Base-by-base conservation (phyloP, 2,113 vertebrate genomes). In the Centrocercus urophasianus region DNA sequence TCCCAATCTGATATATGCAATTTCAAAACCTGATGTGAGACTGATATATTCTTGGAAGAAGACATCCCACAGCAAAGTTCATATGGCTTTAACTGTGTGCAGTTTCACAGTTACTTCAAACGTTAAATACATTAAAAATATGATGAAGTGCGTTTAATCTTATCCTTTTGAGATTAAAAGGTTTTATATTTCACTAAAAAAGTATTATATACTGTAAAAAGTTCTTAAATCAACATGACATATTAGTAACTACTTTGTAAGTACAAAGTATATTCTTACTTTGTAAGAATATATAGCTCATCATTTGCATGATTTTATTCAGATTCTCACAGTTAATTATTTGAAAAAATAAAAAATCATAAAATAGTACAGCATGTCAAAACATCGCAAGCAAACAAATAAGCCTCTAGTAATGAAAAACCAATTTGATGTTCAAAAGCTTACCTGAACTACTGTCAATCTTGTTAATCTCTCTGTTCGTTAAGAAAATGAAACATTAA, bases 81-180 rank as follows among this genome's bases (percentile, higher is more conserved):
- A 42, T 6, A 61, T 11, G n/a, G 5, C 7, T 84, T 73, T 27
- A 74, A 16, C 21, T 64, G 52, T 11, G 3, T 56, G 25, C 3
- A 69, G 32, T 67, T 78, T 60, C 24, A 78, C 1, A 14, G 56
- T 30, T 82, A 25, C 5, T 78, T 76, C 71, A 71, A 59, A 54
- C 4, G 47, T 2, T 15, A 27, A 42, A 82, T 64, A 52, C 0
- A 10, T 19, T 18, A 21, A 14, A 36, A 60, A 63, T 2, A 8
- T 36, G 14, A 43, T 38, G 2, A 71, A 61, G 65, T 24, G 20
- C 1, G 5, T 25, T 84, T 84, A 47, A 0, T 1, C 2, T 4
- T 52, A 40, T 13, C 27, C 40, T 83, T 76, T 57, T 80, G 10
- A 57, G 2, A 12, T 60, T 34, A 20, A 70, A 73, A 3, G 60